Evolutionary conservation across 1,140 invertebrate species (phyloP).

Genomic region (Euura lappo): DNA sequence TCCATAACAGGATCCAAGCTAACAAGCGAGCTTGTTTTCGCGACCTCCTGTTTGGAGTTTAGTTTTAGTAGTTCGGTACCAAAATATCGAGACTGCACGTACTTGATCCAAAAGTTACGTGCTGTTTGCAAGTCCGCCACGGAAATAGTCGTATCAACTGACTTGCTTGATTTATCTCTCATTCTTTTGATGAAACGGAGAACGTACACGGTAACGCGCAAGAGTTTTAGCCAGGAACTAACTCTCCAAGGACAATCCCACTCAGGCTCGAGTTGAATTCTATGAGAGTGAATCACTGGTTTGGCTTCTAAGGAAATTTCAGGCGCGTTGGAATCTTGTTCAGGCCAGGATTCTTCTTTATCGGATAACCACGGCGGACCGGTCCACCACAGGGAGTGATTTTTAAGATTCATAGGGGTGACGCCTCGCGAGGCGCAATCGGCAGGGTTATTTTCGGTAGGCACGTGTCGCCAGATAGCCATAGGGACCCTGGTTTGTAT

Average conservation of each 20-base stretch:
- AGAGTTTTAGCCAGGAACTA: not conserved
- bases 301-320: not conserved
- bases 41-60: not conserved
- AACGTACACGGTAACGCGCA: not conserved
- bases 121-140: not conserved
- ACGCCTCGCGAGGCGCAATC: slow-evolving; percentile 37
- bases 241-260: not conserved
- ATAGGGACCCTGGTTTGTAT: slow-evolving; percentile 36
- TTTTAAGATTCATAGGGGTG: slow-evolving; percentile 13
- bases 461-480: not conserved
- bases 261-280: too few species aligned
- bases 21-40: too few species aligned
- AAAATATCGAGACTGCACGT: not conserved
- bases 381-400: slow-evolving; percentile 19
- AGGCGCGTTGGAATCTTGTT: slow-evolving; percentile 11
- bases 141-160: not conserved
- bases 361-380: slow-evolving; percentile 14
- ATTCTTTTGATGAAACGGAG: slow-evolving; percentile 1
- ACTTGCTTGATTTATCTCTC: not conserved
- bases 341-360: not conserved
- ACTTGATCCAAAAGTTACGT: not conserved
- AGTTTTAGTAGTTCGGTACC: not conserved
- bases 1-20: slow-evolving; percentile 20
- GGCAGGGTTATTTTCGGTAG: slow-evolving; percentile 36
- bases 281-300: too few species aligned